Conservation (phyloP, 2,113 vertebrate genomes). For the Pristiophorus japonicus region DNA sequence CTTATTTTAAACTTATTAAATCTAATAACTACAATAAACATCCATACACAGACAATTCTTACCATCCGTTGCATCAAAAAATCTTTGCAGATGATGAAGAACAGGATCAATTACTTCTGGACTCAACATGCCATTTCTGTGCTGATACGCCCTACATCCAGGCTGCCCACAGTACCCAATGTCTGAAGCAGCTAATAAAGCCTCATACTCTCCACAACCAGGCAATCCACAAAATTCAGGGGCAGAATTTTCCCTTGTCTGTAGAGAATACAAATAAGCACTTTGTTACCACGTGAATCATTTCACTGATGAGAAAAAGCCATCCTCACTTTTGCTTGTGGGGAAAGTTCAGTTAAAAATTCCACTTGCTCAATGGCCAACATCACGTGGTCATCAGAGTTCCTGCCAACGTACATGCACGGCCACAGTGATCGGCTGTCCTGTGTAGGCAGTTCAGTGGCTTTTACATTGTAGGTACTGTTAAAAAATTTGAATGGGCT, state of each 20-base stretch:
- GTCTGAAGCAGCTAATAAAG: not conserved
- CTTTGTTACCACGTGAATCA: not conserved
- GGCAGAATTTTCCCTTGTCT: not conserved
- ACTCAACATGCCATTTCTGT: not conserved
- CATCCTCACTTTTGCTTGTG: not conserved
- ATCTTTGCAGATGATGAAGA: not conserved
- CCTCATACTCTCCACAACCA: not conserved
- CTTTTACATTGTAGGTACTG: too few relatives aligned
- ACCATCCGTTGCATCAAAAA: not conserved
- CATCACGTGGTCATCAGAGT: too few relatives aligned
- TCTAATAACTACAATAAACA: too few relatives aligned
- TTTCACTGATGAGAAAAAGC: not conserved
- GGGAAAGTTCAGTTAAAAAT: not conserved
- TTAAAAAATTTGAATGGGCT: too few relatives aligned
- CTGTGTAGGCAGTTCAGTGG: too few relatives aligned
- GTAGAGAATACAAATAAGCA: not conserved
- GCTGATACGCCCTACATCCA: not conserved
- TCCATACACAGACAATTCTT: not conserved
- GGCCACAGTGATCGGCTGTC: too few relatives aligned
- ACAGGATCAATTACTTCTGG: not conserved
- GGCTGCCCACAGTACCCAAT: conserved; percentile 18
- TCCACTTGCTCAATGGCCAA: not conserved
- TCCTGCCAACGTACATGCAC: too few relatives aligned
- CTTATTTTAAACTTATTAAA: too few relatives aligned
- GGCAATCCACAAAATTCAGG: not conserved